Evolutionary conservation across 1,140 invertebrate genomes (phyloP).

Genomic region (Drosophila teissieri): DNA sequence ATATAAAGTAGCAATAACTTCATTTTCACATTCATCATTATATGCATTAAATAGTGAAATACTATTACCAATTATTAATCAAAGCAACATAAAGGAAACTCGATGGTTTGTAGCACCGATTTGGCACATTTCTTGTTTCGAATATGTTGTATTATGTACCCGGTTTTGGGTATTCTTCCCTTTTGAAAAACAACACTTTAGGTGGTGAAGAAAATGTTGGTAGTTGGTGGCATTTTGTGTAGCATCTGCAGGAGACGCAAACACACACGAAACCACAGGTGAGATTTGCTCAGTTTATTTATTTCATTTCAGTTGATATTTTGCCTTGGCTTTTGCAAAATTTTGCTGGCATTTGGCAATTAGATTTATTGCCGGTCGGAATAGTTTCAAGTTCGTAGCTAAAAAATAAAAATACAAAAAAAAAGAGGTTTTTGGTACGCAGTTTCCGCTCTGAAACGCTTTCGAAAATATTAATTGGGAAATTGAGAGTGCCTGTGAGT

Average conservation of each 20-base stretch:
- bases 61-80: no score
- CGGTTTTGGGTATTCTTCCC: not conserved
- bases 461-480: conserved; percentile 3
- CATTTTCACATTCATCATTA: no score
- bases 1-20: no score
- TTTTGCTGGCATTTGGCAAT: conserved; percentile 11
- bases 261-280: conserved; percentile 21
- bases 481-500: not conserved
- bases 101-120: not conserved
- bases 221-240: not conserved
- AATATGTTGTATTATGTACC: not conserved
- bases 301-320: conserved; percentile 31
- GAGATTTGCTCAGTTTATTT: conserved; percentile 32
- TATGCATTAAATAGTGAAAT: no score
- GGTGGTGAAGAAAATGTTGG: not conserved
- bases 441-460: conserved; percentile 14
- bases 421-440: not conserved
- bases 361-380: conserved; percentile 23
- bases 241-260: not conserved
- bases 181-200: not conserved
- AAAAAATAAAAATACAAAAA: not conserved
- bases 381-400: conserved; percentile 1
- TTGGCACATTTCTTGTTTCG: not conserved
- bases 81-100: not conserved
- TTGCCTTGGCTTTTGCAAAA: conserved; percentile 3